These are phyloP conservation scores for Xerus inauris DNA, from an alignment of 2,113 vertebrate species.

Conservation along the genomic window DNA sequence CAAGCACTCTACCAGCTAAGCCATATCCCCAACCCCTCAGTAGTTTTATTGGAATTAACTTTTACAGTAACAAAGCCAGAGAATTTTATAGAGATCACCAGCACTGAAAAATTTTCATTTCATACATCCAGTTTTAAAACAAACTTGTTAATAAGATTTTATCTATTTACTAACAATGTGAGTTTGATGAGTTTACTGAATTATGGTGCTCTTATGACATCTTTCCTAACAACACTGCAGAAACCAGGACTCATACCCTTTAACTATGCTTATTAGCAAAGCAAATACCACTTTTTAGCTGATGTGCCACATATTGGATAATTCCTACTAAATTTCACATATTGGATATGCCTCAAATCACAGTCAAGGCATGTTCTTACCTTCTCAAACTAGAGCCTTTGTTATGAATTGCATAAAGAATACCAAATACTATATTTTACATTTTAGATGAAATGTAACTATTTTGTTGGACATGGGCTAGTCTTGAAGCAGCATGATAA, in stretches of 20 bases:
- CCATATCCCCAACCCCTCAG: too few species aligned
- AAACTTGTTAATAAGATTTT: conserved; percentile 35
- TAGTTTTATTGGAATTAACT: conserved; percentile 66
- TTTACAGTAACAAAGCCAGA: conserved; percentile 47
- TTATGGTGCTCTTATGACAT: background rate
- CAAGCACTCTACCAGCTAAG: too few species aligned
- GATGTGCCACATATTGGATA: conserved; percentile 15
- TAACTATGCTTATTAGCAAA: conserved; percentile 47
- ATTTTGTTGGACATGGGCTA: conserved; percentile 24
- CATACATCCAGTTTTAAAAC: conserved; percentile 63
- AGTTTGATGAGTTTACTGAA: conserved; percentile 52
- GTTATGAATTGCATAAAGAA: conserved; percentile 33
- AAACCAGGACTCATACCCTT: conserved; percentile 37
- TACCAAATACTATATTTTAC: background rate
- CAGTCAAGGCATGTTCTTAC: conserved; percentile 24
- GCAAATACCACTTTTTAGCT: conserved; percentile 24
- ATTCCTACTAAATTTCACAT: conserved; percentile 63
- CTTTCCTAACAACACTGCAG: conserved; percentile 39
- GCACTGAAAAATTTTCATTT: conserved; percentile 67
- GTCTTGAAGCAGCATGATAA: conserved; percentile 45
- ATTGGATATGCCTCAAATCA: background rate
- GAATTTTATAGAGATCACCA: conserved; percentile 71
- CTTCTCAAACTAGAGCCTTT: conserved; percentile 38
- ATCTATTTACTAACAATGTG: conserved; percentile 51
- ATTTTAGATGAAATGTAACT: conserved; percentile 24